Evolutionary conservation across 2,797 vertebrate genomes (phyloP).

Genomic region (Falco berigora): DNA sequence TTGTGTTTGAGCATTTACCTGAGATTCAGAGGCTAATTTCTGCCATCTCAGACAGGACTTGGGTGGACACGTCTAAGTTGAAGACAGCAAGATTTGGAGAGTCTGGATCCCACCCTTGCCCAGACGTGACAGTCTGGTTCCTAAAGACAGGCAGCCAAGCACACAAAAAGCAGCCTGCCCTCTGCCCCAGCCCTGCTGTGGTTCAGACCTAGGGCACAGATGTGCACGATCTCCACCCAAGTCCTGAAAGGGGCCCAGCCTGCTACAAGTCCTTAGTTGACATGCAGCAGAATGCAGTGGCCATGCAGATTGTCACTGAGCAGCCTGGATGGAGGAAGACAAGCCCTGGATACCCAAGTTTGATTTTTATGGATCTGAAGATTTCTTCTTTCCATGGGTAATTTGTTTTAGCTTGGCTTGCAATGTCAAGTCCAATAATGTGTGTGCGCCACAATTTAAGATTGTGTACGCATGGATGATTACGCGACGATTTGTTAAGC

Average conservation of each 20-base stretch:
- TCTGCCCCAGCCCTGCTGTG: neutral
- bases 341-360: neutral
- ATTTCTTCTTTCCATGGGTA: neutral
- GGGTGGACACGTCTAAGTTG: neutral
- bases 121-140: neutral
- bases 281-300: neutral
- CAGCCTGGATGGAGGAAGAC: neutral
- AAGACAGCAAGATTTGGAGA: neutral
- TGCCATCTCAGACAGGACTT: neutral
- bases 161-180: neutral
- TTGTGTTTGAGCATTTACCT: neutral
- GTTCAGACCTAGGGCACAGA: neutral
- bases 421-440: neutral
- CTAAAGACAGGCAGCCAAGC: neutral
- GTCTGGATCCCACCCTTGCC: neutral
- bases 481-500: conserved; percentile 11
- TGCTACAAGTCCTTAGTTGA: neutral
- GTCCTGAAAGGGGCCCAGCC: neutral
- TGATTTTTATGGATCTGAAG: neutral
- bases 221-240: neutral
- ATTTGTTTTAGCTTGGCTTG: conserved; percentile 13
- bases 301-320: neutral
- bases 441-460: neutral
- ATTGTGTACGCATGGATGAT: conserved; percentile 14
- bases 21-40: neutral